Evolutionary conservation across 2,888 invertebrate species (phyloP).

Genomic region (Brachypalpus laphriformis): DNA sequence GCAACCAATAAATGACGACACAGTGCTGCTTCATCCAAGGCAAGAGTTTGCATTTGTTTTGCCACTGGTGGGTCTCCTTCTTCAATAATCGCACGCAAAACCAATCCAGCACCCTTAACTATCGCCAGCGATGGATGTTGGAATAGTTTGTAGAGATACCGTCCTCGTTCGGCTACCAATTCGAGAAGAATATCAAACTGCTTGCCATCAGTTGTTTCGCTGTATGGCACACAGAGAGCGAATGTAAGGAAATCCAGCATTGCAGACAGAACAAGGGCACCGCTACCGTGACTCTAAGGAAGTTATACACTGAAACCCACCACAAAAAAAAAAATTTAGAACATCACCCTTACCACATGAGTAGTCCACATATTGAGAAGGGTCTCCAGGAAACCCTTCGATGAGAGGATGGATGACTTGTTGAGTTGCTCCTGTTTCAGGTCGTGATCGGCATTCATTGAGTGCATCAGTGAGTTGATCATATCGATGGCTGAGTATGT

Average conservation of each 20-base stretch:
- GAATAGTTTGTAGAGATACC: conserved; percentile 92
- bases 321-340: background rate
- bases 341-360: conserved; percentile 90
- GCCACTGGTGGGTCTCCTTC: conserved; percentile 97
- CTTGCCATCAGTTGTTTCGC: conserved; percentile 98
- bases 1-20: conserved; percentile 96
- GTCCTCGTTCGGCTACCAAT: conserved; percentile 96
- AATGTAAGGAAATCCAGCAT: conserved; percentile 99
- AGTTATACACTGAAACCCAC: background rate
- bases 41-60: conserved; percentile 96
- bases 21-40: conserved; percentile 97
- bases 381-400: conserved; percentile 95
- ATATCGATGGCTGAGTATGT: conserved; percentile 98
- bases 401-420: conserved; percentile 96
- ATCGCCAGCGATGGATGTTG: conserved; percentile 98
- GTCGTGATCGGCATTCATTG: conserved; percentile 98
- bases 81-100: conserved; percentile 98
- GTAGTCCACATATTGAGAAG: conserved; percentile 96
- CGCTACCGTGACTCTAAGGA: conserved; percentile 93
- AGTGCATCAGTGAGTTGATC: conserved; percentile 98
- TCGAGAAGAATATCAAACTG: conserved; percentile 96
- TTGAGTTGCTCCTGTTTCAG: conserved; percentile 98
- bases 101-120: conserved; percentile 98
- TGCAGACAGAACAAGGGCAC: conserved; percentile 97
- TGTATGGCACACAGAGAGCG: conserved; percentile 98